These are phyloP conservation scores for Sabatieria punctata DNA, from an alignment of 2,888 invertebrate species.

Conservation along the genomic window DNA sequence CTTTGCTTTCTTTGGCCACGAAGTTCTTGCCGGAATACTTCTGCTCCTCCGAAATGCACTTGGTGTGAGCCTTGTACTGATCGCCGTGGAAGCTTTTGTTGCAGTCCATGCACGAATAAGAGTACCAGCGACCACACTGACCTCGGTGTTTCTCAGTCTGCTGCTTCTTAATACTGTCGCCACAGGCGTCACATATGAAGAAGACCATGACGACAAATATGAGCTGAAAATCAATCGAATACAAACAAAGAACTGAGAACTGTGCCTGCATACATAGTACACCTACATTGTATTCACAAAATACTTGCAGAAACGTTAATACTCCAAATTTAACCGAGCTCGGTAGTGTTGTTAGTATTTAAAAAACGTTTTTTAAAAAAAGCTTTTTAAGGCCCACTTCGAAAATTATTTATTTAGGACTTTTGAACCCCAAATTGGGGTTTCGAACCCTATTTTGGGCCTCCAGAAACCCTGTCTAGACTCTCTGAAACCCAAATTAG, in stretches of 20 bases:
- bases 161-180: constrained; percentile 68
- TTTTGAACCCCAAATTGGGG: too few relatives aligned
- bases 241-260: not conserved
- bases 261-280: too few relatives aligned
- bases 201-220: constrained; percentile 54
- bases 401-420: too few relatives aligned
- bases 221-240: not conserved
- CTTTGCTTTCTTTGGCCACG: constrained; percentile 35
- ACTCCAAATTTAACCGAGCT: too few relatives aligned
- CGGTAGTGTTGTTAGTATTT: too few relatives aligned
- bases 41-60: constrained; percentile 67
- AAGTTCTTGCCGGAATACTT: constrained; percentile 52
- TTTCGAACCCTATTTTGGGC: too few relatives aligned
- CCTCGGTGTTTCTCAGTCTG: constrained; percentile 67
- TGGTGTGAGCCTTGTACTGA: constrained; percentile 50
- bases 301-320: too few relatives aligned
- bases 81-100: not conserved
- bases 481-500: too few relatives aligned
- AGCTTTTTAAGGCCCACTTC: too few relatives aligned
- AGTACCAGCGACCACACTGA: constrained; percentile 51
- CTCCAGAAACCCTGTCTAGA: too few relatives aligned
- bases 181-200: constrained; percentile 76
- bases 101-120: constrained; percentile 54
- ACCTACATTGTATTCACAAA: too few relatives aligned
- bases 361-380: too few relatives aligned